Base-by-base conservation (phyloP, 2,888 invertebrate species). In the Aromia moschata region DNA sequence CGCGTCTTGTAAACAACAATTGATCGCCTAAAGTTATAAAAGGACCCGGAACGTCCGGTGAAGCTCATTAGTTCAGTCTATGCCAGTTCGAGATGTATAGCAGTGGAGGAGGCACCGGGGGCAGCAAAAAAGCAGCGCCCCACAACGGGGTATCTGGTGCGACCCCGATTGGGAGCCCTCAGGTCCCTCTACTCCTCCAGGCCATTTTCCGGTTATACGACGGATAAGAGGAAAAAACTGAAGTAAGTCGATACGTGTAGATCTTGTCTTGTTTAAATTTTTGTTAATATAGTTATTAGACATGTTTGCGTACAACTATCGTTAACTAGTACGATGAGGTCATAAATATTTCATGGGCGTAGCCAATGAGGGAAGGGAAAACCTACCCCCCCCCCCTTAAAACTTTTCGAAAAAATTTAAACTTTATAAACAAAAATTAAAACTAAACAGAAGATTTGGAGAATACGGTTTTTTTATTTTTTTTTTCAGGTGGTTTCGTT, bases 141-240 rank as follows among this genome's bases (percentile, higher is more conserved):
- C 17, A 53, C 68, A 7, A 67, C 76, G 7, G 76, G 79, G 3
- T 80, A 74, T 63, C 68, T 80, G 58, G 78, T 77, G 12, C 67
- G 80, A 33, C 79, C 80, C 0, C 72, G 75, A 49, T 58, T 79
- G 44, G 79, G 79, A 12, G 71, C 77, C 2, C 57, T 77, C n/a
- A 74, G 74, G 20, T 69, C 69, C 17, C 57, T 76, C 2, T 79
- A 78, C 57, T 68, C 76, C 2, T 69, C 66, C 15, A 72, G 71
- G 54, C 70, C 75, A 1, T 52, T 73, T 14, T 70, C 75, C 0
- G 65, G 74, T 2, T 71, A 70, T 11, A 57, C 71, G 7, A 70
- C 72, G 45, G 80, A 80, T 15, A 80, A 80, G 67, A 74, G 76
- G 55, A 80, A 77, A 60, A 79, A 78, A 67, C 40, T 69, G 40